Base-by-base conservation (phyloP, 1,140 invertebrate genomes). In the Parasteatoda tepidariorum region DNA sequence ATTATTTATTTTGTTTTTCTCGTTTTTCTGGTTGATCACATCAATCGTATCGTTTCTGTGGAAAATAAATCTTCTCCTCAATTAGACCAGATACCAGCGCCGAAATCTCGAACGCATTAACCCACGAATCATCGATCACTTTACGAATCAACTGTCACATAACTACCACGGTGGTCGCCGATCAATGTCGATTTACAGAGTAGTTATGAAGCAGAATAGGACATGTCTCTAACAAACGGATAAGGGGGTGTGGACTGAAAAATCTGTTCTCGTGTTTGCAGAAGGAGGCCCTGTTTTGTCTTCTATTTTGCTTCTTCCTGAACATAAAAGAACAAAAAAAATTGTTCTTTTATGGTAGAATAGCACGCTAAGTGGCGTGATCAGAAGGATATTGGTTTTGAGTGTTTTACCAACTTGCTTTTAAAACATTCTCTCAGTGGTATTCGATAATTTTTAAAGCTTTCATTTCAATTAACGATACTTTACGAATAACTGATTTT, bases 201-300 rank as follows among this genome's bases (percentile, higher is more conserved):
- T 7, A 7, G 57, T n/a, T 59, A 22, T n/a, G 24, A 22, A 9
- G 9, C 11, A 59, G 57, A 59, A 59, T 48, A 18, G 18, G 38
- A 48, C 38, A 18, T 48, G n/a, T n/a, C n/a, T n/a, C n/a, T n/a
- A n/a, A n/a, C n/a, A 1, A 22, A 9, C 0, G 57, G 57, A n/a
- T 59, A 7, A 22, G 38, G 38, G 38, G 38, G 38, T 48, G 38
- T 48, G 38, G 38, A 48, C 38, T 0, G 24, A 59, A 59, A n/a
- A 59, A 59, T 59, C 57, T 59, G 57, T 59, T 26, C n/a, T 59
- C 57, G 38, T 59, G 57, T 59, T 59, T 59, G 57, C 57, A n/a
- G 57, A 22, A n/a, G 57, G 57, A 59, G 57, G 7, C 9, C 15
- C 6, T 9, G n/a, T 7, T n/a, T 59, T 59, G 57, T 59, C 24